Conservation (phyloP, 2,113 vertebrate species). For the Rhynchopsitta pachyrhyncha region DNA sequence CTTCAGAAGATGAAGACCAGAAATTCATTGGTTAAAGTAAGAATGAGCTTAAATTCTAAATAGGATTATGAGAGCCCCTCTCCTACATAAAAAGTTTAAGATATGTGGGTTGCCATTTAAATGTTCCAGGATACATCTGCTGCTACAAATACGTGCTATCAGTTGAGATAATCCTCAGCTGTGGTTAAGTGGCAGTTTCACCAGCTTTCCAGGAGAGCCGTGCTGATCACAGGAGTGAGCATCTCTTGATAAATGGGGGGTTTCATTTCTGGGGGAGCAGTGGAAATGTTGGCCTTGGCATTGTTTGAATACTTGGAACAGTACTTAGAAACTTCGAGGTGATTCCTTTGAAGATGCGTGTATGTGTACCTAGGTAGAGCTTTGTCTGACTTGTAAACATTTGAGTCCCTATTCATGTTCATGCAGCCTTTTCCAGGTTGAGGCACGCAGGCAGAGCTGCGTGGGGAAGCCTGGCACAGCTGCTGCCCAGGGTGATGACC, state of each 20-base stretch:
- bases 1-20: neutral
- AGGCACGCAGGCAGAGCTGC: neutral
- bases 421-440: neutral
- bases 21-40: neutral
- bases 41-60: neutral
- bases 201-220: neutral
- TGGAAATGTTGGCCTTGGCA: neutral
- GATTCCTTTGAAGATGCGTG: neutral
- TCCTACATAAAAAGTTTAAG: neutral
- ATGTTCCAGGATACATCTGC: neutral
- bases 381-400: neutral
- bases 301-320: neutral
- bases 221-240: neutral
- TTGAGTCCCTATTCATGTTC: accelerated
- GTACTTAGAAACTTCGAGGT: neutral
- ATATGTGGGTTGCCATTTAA: neutral
- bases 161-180: neutral
- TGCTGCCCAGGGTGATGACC: neutral
- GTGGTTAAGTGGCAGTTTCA: neutral
- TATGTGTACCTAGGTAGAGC: neutral
- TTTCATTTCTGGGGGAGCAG: neutral
- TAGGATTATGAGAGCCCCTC: neutral
- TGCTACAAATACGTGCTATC: neutral
- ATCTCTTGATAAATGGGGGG: neutral
- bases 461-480: neutral